phyloP scores from a whole-genome alignment of 2,888 invertebrate species.

The Troilus luridus region DNA sequence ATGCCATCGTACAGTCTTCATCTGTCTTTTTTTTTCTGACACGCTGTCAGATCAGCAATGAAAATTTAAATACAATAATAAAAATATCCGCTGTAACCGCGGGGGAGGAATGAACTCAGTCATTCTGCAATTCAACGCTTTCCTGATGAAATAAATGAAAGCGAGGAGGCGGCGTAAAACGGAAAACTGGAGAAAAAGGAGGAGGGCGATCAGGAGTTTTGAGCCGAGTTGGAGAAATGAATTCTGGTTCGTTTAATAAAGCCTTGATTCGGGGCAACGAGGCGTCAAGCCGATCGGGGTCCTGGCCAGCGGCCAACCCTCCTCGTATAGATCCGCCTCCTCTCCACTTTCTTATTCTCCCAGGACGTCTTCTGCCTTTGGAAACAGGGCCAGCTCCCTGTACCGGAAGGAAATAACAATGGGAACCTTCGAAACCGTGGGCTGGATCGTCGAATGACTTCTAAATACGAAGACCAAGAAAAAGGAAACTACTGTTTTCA shows the following conservation, averaged over 20 bases:
- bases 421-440: neutral
- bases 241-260: conserved; percentile 53
- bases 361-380: neutral
- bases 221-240: conserved; percentile 48
- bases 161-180: neutral
- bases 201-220: conserved; percentile 29
- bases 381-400: conserved; percentile 11
- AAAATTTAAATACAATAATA: neutral
- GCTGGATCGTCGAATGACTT: neutral
- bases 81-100: neutral
- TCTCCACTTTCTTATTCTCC: conserved; percentile 16
- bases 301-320: neutral
- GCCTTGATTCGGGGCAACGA: conserved; percentile 47
- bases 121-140: neutral
- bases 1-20: too few species aligned
- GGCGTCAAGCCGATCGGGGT: neutral
- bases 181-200: conserved; percentile 37
- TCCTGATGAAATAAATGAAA: conserved; percentile 1
- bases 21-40: neutral
- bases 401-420: conserved; percentile 21
- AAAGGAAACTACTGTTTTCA: neutral
- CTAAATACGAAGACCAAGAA: neutral
- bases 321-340: conserved; percentile 10
- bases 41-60: neutral
- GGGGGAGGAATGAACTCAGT: neutral